These are phyloP conservation scores for Digitonthophagus gazella DNA, from an alignment of 2,888 invertebrate species.

Conservation along the genomic window DNA sequence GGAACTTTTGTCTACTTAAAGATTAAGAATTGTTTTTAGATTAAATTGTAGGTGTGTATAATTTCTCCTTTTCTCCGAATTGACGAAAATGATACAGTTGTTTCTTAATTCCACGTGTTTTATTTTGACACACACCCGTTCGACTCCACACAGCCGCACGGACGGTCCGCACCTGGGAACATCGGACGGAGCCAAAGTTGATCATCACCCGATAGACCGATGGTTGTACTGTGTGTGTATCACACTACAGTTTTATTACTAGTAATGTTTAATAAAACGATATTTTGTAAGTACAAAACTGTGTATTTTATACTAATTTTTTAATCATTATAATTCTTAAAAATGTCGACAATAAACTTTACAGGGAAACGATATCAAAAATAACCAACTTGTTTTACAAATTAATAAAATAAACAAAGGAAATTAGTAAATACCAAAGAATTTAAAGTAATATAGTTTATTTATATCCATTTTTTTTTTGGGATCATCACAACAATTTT, in stretches of 20 bases:
- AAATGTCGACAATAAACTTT: background rate
- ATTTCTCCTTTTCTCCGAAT: conserved; percentile 47
- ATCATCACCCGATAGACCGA: conserved; percentile 21
- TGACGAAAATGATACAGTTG: conserved; percentile 51
- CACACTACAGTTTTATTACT: conserved; percentile 29
- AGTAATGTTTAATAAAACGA: conserved; percentile 29
- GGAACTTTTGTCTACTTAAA: conserved; percentile 33
- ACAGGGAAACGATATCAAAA: too few species aligned
- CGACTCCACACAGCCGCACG: conserved; percentile 19
- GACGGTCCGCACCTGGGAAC: conserved; percentile 2
- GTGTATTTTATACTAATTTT: conserved; percentile 25
- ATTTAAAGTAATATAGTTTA: background rate
- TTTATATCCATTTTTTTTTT: background rate
- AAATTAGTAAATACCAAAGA: background rate
- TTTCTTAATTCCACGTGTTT: conserved; percentile 43
- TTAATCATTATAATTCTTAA: background rate
- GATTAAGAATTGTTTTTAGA: conserved; percentile 42
- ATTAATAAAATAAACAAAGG: background rate
- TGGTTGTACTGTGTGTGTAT: conserved; percentile 27
- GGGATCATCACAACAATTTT: background rate
- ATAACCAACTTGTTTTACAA: too few species aligned
- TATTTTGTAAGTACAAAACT: conserved; percentile 31
- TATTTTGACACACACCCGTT: conserved; percentile 33
- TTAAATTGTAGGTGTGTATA: conserved; percentile 49
- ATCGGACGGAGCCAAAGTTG: conserved; percentile 18